Evolutionary conservation across 2,888 invertebrate species (phyloP).

Genomic region (Volucella bombylans): DNA sequence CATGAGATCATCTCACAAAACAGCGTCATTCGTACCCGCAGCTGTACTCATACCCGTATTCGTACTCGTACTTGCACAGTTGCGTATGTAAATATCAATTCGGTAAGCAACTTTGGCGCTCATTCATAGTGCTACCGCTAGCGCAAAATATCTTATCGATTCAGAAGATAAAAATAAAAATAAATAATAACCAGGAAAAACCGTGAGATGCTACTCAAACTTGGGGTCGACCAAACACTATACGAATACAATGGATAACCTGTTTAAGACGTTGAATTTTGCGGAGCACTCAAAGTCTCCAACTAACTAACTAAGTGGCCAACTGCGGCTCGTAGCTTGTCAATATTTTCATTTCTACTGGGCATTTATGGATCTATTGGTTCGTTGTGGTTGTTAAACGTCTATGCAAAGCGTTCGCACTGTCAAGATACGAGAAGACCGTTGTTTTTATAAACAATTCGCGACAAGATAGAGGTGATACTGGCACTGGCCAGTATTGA

Average conservation of each 20-base stretch:
- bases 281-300: slow-evolving; percentile 28
- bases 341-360: slow-evolving; percentile 44
- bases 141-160: slow-evolving; percentile 44
- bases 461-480: slow-evolving; percentile 43
- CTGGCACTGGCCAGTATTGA: slow-evolving; percentile 9
- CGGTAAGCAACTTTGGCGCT: slow-evolving; percentile 34
- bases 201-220: slow-evolving; percentile 39
- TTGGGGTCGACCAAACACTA: slow-evolving; percentile 10
- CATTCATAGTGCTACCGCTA: slow-evolving; percentile 39
- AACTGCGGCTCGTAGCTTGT: slow-evolving; percentile 1
- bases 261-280: slow-evolving; percentile 33
- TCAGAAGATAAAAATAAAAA: slow-evolving; percentile 9
- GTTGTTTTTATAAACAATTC: slow-evolving; percentile 14
- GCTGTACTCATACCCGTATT: neutral
- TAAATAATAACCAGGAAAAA: slow-evolving; percentile 54
- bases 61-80: neutral
- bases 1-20: slow-evolving; percentile 49
- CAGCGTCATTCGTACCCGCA: neutral
- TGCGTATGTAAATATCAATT: slow-evolving; percentile 45
- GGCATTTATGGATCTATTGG: slow-evolving; percentile 34
- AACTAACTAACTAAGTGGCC: slow-evolving; percentile 3
- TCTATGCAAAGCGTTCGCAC: slow-evolving; percentile 8
- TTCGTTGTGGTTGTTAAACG: slow-evolving; percentile 11
- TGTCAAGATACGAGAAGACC: neutral
- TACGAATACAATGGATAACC: slow-evolving; percentile 3